Evolutionary conservation across 2,113 vertebrate genomes (phyloP).

Genomic region (Grammomys surdaster): DNA sequence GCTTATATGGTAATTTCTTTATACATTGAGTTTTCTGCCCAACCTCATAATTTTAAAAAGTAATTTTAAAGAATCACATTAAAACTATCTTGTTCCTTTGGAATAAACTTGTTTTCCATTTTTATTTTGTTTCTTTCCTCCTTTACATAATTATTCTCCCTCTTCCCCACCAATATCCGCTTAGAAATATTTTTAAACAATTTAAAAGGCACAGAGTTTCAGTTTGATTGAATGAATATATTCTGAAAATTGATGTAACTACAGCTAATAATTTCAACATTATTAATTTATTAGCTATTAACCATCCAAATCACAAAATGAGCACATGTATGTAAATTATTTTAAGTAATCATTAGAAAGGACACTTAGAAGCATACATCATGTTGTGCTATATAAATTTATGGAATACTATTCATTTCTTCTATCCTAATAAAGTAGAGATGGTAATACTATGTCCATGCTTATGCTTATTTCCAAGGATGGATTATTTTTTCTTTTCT

Average conservation of each 20-base stretch:
- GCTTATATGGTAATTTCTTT: not conserved
- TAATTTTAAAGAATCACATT: not conserved
- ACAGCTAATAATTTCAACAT: not conserved
- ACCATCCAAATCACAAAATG: not conserved
- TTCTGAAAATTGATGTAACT: not conserved
- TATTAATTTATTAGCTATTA: not conserved
- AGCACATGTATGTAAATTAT: not conserved
- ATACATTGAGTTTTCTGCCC: not conserved
- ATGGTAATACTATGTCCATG: not conserved
- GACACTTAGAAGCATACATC: not conserved
- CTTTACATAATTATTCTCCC: not conserved
- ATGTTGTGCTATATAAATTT: not conserved
- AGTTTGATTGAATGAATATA: not conserved
- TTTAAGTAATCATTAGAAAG: not conserved
- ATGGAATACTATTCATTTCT: not conserved
- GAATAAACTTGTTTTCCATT: not conserved
- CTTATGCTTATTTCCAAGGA: conserved; percentile 6
- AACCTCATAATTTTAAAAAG: not conserved
- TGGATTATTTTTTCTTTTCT: not conserved
- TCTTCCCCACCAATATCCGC: not conserved
- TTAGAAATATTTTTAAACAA: not conserved
- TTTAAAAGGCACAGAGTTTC: not conserved
- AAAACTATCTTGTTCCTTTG: not conserved
- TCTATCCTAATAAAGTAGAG: not conserved
- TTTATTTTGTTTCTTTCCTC: not conserved